Evolutionary conservation across 2,113 vertebrate species (phyloP), one percentile per base, ranked within the genome.

Genomic region (Porphyrio hochstetteri): DNA sequence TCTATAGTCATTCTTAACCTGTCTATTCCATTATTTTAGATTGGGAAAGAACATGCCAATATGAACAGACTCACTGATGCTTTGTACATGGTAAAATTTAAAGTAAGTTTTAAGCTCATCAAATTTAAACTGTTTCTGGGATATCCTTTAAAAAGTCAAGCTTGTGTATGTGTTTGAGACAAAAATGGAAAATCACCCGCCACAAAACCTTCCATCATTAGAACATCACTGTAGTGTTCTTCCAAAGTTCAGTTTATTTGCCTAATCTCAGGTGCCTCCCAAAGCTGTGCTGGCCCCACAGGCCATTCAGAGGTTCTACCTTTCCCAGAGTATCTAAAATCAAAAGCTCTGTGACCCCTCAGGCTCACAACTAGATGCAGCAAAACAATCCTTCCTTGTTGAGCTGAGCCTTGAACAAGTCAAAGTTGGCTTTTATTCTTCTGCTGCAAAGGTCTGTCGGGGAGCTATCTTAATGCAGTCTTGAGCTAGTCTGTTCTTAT

Each of bases 1-100:
- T 13, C 40, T 69, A 19, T 27, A 63, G 11, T 65, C 2, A 29
- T 92, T 64, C 65, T 77, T 78, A 91, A 70, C 89, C n/a, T 88
- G 29, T 88, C 38, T 63, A 21, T 91, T 95, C 31, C 7, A 13
- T 96, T 95, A 31, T 96, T 95, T 80, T 82, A 99, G 99, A 98
- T 96, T 63, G 99, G 99, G 64, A 97, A 98, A 16, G 98, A 99
- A 76, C 99, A 99, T 91, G 92, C 98, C 72, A 96, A 97, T 90
- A 98, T 99, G 97, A 98, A 99, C 97, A 98, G 97, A 77, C 97
- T 99, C 92, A 99, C 99, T 40, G 99, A 99, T 48, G 98, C 98
- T 24, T 97, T 99, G 68, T 99, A 99, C 95, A 99, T 99, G 98
- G 99, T 99, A 55, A 99, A 99, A 94, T 99, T 98, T 97, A 99